These are phyloP conservation scores for Calosoma granatense DNA, from an alignment of 1,140 invertebrate species.

Conservation along the genomic window DNA sequence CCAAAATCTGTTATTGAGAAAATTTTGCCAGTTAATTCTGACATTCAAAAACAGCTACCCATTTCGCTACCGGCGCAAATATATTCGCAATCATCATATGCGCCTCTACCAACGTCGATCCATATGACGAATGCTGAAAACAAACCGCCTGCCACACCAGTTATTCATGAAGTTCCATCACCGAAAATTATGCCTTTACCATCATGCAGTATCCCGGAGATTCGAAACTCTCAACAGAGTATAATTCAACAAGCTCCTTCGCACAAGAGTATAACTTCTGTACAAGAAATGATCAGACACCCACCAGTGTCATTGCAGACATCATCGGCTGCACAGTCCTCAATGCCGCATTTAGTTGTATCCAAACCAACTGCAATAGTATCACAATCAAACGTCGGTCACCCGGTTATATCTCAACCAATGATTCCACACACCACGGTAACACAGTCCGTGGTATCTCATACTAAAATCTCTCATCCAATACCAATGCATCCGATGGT, in stretches of 20 bases:
- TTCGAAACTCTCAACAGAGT: conserved; percentile 24
- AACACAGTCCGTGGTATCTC: not conserved
- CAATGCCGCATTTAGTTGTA: not conserved
- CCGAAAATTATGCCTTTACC: conserved; percentile 22
- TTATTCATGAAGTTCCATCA: conserved; percentile 25
- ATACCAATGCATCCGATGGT: not conserved
- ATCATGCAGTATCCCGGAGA: conserved; percentile 15
- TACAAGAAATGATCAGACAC: not conserved
- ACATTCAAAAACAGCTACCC: not conserved
- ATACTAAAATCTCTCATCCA: not conserved
- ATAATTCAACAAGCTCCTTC: conserved; percentile 1
- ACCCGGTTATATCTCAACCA: not conserved
- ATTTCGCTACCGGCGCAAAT: not conserved
- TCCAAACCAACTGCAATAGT: not conserved
- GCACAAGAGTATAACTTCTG: not conserved
- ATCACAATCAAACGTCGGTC: not conserved
- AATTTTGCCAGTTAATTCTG: conserved; percentile 6
- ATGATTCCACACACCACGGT: not conserved
- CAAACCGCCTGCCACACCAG: conserved; percentile 13
- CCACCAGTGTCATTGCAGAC: not conserved
- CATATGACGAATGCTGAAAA: not conserved
- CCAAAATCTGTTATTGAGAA: conserved; percentile 13
- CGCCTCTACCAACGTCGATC: conserved; percentile 2
- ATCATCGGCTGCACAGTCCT: not conserved
- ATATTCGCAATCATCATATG: conserved; percentile 3